These are phyloP conservation scores for Cochlearius cochlearius DNA, from an alignment of 2,113 vertebrate genomes.

Conservation along the genomic window DNA sequence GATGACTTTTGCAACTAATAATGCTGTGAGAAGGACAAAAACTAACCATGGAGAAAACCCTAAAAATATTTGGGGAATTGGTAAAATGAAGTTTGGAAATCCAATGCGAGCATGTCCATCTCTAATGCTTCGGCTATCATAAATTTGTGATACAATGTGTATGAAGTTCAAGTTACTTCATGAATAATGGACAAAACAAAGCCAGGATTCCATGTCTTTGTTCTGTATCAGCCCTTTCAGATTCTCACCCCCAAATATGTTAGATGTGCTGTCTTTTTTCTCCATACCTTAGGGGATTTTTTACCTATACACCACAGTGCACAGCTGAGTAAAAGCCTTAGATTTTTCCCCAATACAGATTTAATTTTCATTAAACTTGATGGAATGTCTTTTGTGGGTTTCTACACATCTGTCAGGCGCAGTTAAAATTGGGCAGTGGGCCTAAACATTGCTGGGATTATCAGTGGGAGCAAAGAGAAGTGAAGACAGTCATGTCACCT, in stretches of 20 bases:
- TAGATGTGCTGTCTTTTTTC: background rate
- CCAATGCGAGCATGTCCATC: rapidly evolving
- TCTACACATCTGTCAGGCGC: background rate
- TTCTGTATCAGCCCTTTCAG: background rate
- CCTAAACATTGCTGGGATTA: background rate
- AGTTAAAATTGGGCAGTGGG: background rate
- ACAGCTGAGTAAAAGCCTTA: background rate
- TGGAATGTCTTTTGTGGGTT: background rate
- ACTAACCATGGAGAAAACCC: background rate
- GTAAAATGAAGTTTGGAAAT: background rate
- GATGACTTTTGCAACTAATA: background rate
- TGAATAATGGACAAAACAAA: background rate
- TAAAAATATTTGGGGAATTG: background rate
- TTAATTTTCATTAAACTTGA: background rate
- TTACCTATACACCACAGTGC: rapidly evolving
- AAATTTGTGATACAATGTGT: background rate
- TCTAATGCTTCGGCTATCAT: background rate
- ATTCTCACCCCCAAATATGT: background rate
- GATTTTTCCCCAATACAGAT: background rate
- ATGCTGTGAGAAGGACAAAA: background rate
- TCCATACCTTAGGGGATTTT: background rate
- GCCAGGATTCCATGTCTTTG: background rate
- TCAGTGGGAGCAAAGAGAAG: background rate
- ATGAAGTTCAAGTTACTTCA: background rate
- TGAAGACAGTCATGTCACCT: background rate